phyloP scores from a whole-genome alignment of 2,888 invertebrate genomes.

The Tetramorium bicarinatum region DNA sequence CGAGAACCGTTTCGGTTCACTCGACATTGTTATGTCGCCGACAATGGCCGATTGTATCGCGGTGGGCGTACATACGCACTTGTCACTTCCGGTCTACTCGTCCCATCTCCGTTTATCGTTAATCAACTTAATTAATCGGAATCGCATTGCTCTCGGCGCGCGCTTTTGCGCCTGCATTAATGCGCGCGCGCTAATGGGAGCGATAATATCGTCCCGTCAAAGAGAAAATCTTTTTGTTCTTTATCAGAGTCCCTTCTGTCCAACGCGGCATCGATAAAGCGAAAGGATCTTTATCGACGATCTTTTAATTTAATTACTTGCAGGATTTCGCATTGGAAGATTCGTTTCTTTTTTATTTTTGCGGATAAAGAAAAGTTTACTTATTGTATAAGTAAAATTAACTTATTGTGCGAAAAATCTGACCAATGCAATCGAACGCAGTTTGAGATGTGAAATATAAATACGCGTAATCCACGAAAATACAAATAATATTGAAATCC shows the following conservation, averaged over 20 bases:
- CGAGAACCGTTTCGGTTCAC: slow-evolving; percentile 65
- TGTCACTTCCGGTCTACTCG: slow-evolving; percentile 55
- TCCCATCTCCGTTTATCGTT: slow-evolving; percentile 49
- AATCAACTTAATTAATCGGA: slow-evolving; percentile 58
- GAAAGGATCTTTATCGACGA: slow-evolving; percentile 30
- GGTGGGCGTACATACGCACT: slow-evolving; percentile 44
- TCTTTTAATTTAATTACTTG: slow-evolving; percentile 37
- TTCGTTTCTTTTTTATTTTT: background rate
- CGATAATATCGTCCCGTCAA: slow-evolving; percentile 35
- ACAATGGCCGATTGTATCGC: slow-evolving; percentile 68
- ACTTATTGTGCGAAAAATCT: background rate
- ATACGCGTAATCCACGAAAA: background rate
- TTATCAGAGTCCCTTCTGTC: slow-evolving; percentile 13
- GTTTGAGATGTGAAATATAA: background rate
- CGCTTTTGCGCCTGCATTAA: slow-evolving; percentile 46
- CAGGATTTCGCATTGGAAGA: background rate
- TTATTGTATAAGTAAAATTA: background rate
- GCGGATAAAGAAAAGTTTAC: background rate
- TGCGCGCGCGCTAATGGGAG: slow-evolving; percentile 36
- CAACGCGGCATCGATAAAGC: slow-evolving; percentile 20
- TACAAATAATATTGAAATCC: slow-evolving; percentile 1
- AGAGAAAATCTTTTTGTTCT: slow-evolving; percentile 47
- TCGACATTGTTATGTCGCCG: slow-evolving; percentile 40
- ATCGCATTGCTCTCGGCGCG: slow-evolving; percentile 44
- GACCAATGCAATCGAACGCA: background rate